A percentile compares a stretch with the other conserved stretches of the same genome.
These are phyloP conservation scores for Galerucella nymphaeae DNA, from an alignment of 2,888 invertebrate species.

Conservation along the genomic window DNA sequence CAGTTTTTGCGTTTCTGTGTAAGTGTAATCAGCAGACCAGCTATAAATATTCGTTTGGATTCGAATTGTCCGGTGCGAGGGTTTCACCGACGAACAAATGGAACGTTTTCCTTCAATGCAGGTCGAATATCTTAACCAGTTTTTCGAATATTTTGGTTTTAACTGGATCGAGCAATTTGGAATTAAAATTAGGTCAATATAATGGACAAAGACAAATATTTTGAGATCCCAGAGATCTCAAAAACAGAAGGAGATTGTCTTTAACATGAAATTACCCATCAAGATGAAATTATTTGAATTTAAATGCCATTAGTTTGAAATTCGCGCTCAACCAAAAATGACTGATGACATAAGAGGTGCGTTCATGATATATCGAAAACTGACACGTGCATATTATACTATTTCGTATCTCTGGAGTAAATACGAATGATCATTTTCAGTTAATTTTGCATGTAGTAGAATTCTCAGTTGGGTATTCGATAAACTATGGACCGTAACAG, in stretches of 20 bases:
- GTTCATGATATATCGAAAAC: too few species aligned
- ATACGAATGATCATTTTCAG: background rate
- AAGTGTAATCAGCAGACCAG: constrained; percentile 39
- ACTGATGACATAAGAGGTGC: too few species aligned
- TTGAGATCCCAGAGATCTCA: too few species aligned
- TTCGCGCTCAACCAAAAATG: too few species aligned
- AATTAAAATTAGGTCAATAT: too few species aligned
- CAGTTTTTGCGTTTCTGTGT: constrained; percentile 37
- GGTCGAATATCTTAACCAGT: background rate
- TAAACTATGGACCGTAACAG: background rate
- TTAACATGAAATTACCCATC: too few species aligned
- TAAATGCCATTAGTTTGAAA: too few species aligned
- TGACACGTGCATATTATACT: too few species aligned
- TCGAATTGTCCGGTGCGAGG: constrained; percentile 28
- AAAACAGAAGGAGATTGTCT: too few species aligned
- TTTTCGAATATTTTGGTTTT: background rate
- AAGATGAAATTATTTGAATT: too few species aligned
- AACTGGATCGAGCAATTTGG: too few species aligned
- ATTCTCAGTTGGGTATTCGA: constrained; percentile 1
- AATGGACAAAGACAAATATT: too few species aligned
- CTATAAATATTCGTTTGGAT: constrained; percentile 40
- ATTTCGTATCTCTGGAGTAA: background rate
- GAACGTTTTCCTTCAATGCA: background rate
- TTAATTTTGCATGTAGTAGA: background rate
- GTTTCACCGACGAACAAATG: background rate